These are phyloP conservation scores for Chionoecetes opilio DNA, from an alignment of 1,140 invertebrate species.

Conservation along the genomic window DNA sequence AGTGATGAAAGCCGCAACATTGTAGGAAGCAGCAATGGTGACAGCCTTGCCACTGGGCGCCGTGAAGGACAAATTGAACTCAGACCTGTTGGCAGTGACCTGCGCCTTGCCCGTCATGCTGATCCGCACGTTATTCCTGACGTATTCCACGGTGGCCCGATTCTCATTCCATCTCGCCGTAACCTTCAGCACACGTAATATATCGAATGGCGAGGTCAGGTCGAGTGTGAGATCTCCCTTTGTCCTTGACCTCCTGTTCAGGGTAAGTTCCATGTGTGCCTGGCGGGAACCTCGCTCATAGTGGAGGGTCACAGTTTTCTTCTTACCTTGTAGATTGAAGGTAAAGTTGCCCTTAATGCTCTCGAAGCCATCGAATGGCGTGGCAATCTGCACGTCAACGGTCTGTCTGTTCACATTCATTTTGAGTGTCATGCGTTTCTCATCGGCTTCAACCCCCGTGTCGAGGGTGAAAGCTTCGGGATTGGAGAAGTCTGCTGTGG, in stretches of 20 bases:
- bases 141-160: conserved; percentile 62
- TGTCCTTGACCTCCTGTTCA: conserved; percentile 52
- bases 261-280: conserved; percentile 66
- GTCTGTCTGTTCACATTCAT: conserved; percentile 61
- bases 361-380: conserved; percentile 76
- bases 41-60: conserved; percentile 59
- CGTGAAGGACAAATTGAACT: conserved; percentile 71
- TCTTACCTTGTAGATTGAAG: conserved; percentile 64
- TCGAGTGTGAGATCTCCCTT: conserved; percentile 46
- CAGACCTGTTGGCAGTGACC: conserved; percentile 64
- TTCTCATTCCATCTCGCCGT: conserved; percentile 67
- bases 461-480: conserved; percentile 61
- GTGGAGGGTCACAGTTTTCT: conserved; percentile 60
- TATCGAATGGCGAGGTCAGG: conserved; percentile 75
- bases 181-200: conserved; percentile 60
- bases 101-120: conserved; percentile 72
- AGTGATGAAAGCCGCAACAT: conserved; percentile 73
- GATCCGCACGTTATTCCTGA: conserved; percentile 73
- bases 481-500: conserved; percentile 65
- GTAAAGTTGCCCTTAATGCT: conserved; percentile 40
- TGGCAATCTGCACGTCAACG: conserved; percentile 65
- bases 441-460: conserved; percentile 53
- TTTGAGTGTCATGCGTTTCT: conserved; percentile 50
- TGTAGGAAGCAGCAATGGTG: conserved; percentile 69
- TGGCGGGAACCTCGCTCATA: conserved; percentile 70